Conservation (phyloP, 2,113 vertebrate genomes). For the Tamias sibiricus region DNA sequence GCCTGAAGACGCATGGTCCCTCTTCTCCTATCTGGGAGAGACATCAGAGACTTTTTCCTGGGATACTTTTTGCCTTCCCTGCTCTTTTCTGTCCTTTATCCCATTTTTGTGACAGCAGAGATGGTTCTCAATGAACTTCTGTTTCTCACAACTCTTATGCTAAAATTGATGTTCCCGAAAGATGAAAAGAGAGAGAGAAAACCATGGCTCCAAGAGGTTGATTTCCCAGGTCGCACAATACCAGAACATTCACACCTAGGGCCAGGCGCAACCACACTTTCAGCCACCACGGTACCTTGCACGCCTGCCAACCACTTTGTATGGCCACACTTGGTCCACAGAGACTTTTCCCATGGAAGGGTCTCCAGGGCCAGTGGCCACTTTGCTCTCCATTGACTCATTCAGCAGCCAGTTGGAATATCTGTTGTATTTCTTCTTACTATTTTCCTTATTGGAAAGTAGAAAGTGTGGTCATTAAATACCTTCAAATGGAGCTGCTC, state of each 20-base stretch:
- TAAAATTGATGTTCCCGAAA: too few species aligned
- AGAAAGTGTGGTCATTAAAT: neutral
- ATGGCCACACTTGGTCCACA: neutral
- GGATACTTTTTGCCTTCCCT: too few species aligned
- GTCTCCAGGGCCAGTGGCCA: neutral
- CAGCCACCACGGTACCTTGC: neutral
- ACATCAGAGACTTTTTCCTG: too few species aligned
- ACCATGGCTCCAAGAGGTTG: neutral
- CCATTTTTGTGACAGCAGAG: too few species aligned
- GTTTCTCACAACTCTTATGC: too few species aligned
- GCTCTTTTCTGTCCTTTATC: too few species aligned
- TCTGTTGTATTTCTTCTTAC: conserved; percentile 21
- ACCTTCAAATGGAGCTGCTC: neutral
- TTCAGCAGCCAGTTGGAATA: neutral
- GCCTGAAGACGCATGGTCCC: too few species aligned
- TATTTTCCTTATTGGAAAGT: conserved; percentile 51
- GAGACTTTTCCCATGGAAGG: neutral
- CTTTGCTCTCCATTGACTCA: neutral
- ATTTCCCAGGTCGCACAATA: neutral
- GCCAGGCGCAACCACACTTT: neutral
- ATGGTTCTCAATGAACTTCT: too few species aligned
- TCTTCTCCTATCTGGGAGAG: too few species aligned
- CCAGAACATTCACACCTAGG: neutral
- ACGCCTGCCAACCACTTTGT: neutral
- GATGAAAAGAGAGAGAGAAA: too few species aligned